Evolutionary conservation across 2,797 vertebrate species (phyloP), one percentile per base, ranked within the genome.

Genomic region (Melanotaenia maccullochi): DNA sequence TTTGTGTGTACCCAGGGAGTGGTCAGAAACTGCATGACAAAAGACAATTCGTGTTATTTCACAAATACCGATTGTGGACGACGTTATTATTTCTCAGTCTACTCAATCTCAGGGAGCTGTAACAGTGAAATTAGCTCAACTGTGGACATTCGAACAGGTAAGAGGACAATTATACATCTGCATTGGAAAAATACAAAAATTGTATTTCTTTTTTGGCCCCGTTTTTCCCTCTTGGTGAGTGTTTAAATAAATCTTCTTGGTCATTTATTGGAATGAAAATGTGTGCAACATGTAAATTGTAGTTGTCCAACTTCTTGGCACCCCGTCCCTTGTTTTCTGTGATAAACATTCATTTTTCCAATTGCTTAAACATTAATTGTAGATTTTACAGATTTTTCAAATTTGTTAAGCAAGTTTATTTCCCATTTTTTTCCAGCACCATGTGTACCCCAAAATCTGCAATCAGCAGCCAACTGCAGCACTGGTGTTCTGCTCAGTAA

Each of bases 31-130:
- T 96, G 95, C 70, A 7, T 93, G 57, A 95, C 95, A 16, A 25
- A 59, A 20, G 92, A 93, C 1, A 92, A 77, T 49, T 84, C 82
- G 9, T 96, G 95, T 79, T 91, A 93, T 77, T 96, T 96, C 83
- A 92, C 93, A 16, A 44, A 90, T 32, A 87, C 91, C 0, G 18
- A 28, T 2, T 96, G 95, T 68, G 95, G 95, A 32, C 87, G 66
- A 1, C 81, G 58, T 13, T 95, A 95, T 77, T 59, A n/a, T 72
- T 94, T 96, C 78, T 92, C 81, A 0, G 93, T 95, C 16, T 78
- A 61, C 25, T 76, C 92, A 0, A 22, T 85, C 30, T 65, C 18
- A 3, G 87, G 71, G 0, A 18, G 20, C 0, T 94, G 94, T 73
- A 79, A 6, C 7, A 91, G 93, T 49, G 24, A 54, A 13, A 2